Conservation (phyloP, 2,888 invertebrate species). For the Cepaea hortensis region DNA sequence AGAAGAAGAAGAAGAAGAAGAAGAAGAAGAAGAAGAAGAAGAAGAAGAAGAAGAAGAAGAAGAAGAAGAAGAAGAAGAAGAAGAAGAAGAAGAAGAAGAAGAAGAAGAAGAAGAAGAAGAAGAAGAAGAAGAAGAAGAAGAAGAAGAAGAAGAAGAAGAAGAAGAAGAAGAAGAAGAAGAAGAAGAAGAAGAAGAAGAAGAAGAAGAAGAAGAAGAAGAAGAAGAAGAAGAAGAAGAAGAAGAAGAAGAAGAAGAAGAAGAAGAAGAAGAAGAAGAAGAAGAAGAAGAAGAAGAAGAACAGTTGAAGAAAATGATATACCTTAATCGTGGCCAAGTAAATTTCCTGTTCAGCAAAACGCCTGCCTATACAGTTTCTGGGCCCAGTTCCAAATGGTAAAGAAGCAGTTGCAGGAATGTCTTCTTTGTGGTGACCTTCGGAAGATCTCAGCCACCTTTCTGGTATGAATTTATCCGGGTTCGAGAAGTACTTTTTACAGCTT, state of each 20-base stretch:
- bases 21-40: neutral
- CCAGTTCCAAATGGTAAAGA: conserved; percentile 55
- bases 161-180: neutral
- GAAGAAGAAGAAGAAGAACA: neutral
- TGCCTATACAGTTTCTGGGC: conserved; percentile 73
- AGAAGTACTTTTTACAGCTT: neutral
- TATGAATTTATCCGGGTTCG: conserved; percentile 55
- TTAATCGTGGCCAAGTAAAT: conserved; percentile 31
- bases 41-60: neutral
- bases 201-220: neutral
- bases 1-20: neutral
- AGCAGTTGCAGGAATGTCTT: conserved; percentile 20
- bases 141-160: conserved; percentile 6
- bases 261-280: neutral
- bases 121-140: neutral
- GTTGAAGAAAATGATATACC: neutral
- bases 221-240: neutral
- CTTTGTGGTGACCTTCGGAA: conserved; percentile 44
- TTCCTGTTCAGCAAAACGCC: conserved; percentile 71
- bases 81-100: neutral
- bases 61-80: conserved; percentile 1
- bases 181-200: neutral
- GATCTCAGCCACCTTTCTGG: conserved; percentile 68
- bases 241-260: neutral
- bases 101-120: neutral